phyloP scores from a whole-genome alignment of 2,113 vertebrate species.

The Urocolius indicus region DNA sequence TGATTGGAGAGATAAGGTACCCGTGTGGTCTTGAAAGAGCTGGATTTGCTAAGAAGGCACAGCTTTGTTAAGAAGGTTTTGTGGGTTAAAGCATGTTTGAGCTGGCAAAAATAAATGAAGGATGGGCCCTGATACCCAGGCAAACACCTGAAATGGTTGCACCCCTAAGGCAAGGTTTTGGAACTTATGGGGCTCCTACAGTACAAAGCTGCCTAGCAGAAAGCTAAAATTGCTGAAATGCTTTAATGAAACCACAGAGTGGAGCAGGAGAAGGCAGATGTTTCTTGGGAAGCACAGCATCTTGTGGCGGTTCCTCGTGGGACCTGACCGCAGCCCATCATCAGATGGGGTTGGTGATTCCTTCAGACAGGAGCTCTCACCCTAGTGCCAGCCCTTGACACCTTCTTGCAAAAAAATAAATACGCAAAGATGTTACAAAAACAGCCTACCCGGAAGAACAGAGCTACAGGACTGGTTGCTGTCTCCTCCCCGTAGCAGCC shows the following conservation, averaged over 20 bases:
- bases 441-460: not conserved
- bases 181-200: not conserved
- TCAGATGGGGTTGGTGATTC: not conserved
- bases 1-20: not conserved
- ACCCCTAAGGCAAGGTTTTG: constrained; percentile 1
- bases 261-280: not conserved
- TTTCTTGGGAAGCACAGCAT: not conserved
- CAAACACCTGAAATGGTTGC: not conserved
- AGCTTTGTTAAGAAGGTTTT: constrained; percentile 2
- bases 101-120: not conserved
- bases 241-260: constrained; percentile 31
- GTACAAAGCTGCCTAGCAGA: not conserved
- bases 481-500: rapidly evolving
- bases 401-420: not conserved
- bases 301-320: not conserved
- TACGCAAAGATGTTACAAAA: not conserved
- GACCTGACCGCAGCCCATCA: not conserved
- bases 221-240: not conserved
- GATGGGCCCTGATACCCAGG: not conserved
- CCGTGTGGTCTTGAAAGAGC: not conserved
- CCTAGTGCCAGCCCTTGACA: not conserved
- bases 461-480: not conserved
- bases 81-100: constrained; percentile 40
- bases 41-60: not conserved
- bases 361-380: not conserved